A percentile compares a stretch with the other conserved stretches of the same genome.
phyloP scores from a whole-genome alignment of 2,888 invertebrate genomes.

The Caenorhabditis afra region DNA sequence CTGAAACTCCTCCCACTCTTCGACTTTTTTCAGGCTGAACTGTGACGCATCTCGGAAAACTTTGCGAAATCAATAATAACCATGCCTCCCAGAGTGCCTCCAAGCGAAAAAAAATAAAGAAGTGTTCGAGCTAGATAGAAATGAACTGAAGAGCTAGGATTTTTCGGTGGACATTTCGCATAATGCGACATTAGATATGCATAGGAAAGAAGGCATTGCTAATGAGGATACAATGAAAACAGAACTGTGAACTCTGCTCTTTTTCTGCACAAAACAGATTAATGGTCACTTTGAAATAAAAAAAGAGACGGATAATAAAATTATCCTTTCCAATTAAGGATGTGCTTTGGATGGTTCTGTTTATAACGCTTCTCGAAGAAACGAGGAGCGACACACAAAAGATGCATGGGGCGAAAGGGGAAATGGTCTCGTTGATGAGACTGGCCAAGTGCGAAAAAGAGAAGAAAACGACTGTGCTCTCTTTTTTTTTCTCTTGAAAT shows the following conservation, averaged over 20 bases:
- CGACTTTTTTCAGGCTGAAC: background rate
- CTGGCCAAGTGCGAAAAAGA: background rate
- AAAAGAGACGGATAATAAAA: background rate
- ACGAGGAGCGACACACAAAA: slow-evolving; percentile 25
- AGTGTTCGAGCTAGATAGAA: too few relatives aligned
- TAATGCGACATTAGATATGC: too few relatives aligned
- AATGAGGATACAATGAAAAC: too few relatives aligned
- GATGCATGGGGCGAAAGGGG: slow-evolving; percentile 21
- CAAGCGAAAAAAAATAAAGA: background rate
- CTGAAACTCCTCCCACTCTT: background rate
- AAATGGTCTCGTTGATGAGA: slow-evolving; percentile 26
- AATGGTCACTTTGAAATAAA: background rate
- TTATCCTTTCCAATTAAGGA: slow-evolving; percentile 15
- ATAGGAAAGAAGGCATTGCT: too few relatives aligned
- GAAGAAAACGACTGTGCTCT: slow-evolving; percentile 21
- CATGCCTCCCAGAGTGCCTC: too few relatives aligned
- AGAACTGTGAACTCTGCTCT: background rate
- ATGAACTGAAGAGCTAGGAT: too few relatives aligned
- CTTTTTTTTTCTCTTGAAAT: background rate
- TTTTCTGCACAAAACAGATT: background rate
- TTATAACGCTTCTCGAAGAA: slow-evolving; percentile 1
- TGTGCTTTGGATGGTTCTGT: background rate
- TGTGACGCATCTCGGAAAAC: too few relatives aligned
- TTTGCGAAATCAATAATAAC: too few relatives aligned
- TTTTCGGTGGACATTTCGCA: too few relatives aligned